Evolutionary conservation across 2,113 vertebrate species (phyloP), one percentile per base, ranked within the genome.

Genomic region (Rhombomys opimus): DNA sequence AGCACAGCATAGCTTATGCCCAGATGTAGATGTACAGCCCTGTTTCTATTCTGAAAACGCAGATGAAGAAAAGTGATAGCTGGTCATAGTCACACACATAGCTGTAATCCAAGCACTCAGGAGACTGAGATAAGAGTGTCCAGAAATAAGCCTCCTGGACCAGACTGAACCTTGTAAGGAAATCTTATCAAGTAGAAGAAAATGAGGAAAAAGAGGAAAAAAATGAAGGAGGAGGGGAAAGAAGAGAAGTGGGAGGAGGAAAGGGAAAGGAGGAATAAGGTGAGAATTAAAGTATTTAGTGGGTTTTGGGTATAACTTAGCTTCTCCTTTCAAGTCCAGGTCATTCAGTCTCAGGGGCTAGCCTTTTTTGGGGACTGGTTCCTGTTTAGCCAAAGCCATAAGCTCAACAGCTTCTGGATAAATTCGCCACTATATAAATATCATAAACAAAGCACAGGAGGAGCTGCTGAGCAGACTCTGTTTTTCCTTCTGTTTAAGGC

Each of bases 1-100:
- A 41, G 23, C 2, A 4, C 30, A 65, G 1, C 27, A 30, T 14
- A 9, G 35, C 2, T 18, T 20, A 22, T 27, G 0, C 23, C 2
- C 46, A 65, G 30, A 11, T 0, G 4, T 85, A 52, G 41, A 46
- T 65, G 15, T 7, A 14, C 61, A 7, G 22, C 25, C n/a, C 17
- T 85, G 12, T 2, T 77, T 12, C 10, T 70, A 18, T 76, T 85
- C 52, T 80, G 50, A 96, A 80, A 0, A 23, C 52, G 10, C 4
- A 32, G 35, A 35, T 70, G 63, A 88, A 81, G 59, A 90, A 94
- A 81, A 35, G 88, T 32, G 78, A 7, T 77, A 41, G 77, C 35
- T 27, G 27, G 30, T 12, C 30, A 63, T 15, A 22, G 13, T 63
- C 1, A 52, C 63, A 35, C 7, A 12, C 7, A 25, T n/a, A 41